Evolutionary conservation across 2,888 invertebrate genomes (phyloP).

Genomic region (Temnothorax rugatulus): DNA sequence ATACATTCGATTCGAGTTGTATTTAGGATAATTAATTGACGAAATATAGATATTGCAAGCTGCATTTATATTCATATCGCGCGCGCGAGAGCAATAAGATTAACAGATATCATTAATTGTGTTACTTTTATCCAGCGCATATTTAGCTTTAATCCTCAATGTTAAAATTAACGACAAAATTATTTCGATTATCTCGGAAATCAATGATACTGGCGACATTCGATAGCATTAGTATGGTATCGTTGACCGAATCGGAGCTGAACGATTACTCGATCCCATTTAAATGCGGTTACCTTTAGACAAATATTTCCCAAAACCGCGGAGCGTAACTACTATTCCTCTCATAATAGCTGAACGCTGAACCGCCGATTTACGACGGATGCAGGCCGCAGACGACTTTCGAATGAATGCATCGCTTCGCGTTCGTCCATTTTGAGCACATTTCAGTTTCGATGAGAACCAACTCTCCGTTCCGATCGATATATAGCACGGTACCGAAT

Average conservation of each 20-base stretch:
- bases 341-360: conserved; percentile 38
- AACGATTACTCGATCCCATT: conserved; percentile 50
- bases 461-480: neutral
- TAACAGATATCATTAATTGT: neutral
- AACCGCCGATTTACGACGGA: conserved; percentile 38
- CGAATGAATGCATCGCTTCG: conserved; percentile 4
- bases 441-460: conserved; percentile 11
- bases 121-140: neutral
- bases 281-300: conserved; percentile 54
- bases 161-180: conserved; percentile 28
- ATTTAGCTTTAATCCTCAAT: neutral
- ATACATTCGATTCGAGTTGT: neutral
- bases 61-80: neutral
- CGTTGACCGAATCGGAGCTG: conserved; percentile 29
- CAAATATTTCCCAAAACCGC: conserved; percentile 54
- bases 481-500: conserved; percentile 19
- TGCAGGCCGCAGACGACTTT: conserved; percentile 14
- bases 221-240: conserved; percentile 38
- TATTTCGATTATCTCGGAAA: conserved; percentile 42
- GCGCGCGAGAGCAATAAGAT: neutral
- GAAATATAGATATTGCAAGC: conserved; percentile 4
- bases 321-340: conserved; percentile 43
- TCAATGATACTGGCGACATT: conserved; percentile 10
- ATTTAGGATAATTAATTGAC: neutral
- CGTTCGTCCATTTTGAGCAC: conserved; percentile 23